Evolutionary conservation across 2,888 invertebrate species (phyloP).

Genomic region (Callosobruchus maculatus): DNA sequence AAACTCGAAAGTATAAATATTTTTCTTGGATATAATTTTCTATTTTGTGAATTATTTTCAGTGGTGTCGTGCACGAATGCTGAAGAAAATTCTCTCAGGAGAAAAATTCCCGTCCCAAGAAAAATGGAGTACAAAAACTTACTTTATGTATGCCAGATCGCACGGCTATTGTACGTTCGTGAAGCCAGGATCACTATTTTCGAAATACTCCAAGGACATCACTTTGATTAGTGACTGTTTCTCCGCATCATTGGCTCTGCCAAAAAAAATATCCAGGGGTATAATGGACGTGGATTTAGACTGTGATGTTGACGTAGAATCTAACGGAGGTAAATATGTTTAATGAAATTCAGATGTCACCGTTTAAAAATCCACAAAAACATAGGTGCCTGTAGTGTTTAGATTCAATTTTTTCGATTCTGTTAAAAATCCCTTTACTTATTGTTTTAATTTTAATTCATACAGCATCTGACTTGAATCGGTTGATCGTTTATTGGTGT

Average conservation of each 20-base stretch:
- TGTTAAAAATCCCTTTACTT: too few species aligned
- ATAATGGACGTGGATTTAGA: constrained; percentile 9
- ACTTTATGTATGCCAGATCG: constrained; percentile 50
- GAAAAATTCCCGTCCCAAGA: constrained; percentile 30
- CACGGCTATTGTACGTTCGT: constrained; percentile 48
- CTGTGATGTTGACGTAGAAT: constrained; percentile 18
- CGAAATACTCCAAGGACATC: background rate
- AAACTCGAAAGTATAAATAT: too few species aligned
- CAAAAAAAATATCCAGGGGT: background rate
- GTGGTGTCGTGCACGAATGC: constrained; percentile 56
- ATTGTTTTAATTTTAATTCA: too few species aligned
- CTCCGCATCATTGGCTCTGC: background rate
- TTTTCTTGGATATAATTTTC: background rate
- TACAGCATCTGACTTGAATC: too few species aligned
- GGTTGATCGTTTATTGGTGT: too few species aligned
- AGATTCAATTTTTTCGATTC: too few species aligned
- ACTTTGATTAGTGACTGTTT: constrained; percentile 14
- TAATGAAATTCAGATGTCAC: too few species aligned
- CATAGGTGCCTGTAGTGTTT: too few species aligned
- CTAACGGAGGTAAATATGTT: constrained; percentile 16
- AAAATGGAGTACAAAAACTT: constrained; percentile 49
- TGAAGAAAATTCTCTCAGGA: constrained; percentile 36
- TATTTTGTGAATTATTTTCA: constrained; percentile 31
- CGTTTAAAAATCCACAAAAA: too few species aligned
- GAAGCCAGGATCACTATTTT: background rate